phyloP scores from a whole-genome alignment of 2,113 vertebrate species.

The Tragelaphus buxtoni region DNA sequence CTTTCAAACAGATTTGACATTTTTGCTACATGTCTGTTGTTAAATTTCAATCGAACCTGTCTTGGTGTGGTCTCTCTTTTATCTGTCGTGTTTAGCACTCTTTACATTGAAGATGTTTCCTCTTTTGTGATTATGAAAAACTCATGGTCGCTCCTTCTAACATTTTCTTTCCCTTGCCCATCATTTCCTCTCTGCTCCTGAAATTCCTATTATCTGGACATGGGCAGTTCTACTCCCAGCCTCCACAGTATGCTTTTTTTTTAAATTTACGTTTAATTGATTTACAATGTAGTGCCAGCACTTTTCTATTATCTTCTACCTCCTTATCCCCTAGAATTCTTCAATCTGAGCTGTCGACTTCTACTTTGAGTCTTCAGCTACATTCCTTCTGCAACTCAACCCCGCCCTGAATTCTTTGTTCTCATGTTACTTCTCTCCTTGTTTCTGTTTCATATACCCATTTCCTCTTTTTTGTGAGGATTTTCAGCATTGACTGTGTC shows the following conservation, averaged over 20 bases:
- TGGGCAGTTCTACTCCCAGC: background rate
- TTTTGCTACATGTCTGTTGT: background rate
- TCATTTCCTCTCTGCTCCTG: background rate
- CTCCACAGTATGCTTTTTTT: background rate
- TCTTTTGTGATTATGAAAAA: background rate
- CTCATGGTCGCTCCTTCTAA: background rate
- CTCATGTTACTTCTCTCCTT: background rate
- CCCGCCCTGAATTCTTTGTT: background rate
- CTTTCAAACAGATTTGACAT: background rate
- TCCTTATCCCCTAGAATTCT: background rate
- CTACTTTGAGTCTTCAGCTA: background rate
- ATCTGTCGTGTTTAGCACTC: background rate
- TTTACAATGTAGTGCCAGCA: background rate
- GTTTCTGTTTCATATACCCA: background rate
- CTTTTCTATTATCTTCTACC: background rate
- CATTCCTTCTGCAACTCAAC: background rate
- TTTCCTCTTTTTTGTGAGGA: background rate
- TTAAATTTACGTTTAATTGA: background rate
- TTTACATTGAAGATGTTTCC: background rate
- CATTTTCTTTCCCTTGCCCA: background rate
- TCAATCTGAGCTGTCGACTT: background rate
- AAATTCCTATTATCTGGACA: background rate
- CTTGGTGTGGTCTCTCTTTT: background rate
- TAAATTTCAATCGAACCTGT: background rate
- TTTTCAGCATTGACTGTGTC: background rate